Conservation (phyloP, 2,888 invertebrate species). For the Neocrepidodera transversa region DNA sequence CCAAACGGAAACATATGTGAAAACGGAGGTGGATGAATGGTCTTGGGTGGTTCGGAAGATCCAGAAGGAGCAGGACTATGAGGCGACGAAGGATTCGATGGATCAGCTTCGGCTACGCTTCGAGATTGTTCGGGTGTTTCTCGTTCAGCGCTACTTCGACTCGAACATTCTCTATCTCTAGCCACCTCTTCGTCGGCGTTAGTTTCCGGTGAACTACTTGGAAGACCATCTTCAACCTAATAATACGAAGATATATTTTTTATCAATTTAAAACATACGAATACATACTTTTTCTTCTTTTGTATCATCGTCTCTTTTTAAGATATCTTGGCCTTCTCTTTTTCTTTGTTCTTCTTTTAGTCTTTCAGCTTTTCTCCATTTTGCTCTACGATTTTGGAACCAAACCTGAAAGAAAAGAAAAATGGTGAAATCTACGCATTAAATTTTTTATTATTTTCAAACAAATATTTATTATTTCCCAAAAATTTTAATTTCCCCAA, state of each 20-base stretch:
- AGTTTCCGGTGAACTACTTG: constrained; percentile 53
- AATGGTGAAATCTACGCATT: too few species aligned
- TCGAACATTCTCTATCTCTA: constrained; percentile 54
- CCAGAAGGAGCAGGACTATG: constrained; percentile 67
- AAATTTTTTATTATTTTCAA: too few species aligned
- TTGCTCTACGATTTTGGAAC: constrained; percentile 92
- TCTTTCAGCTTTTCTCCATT: constrained; percentile 91
- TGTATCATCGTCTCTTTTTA: constrained; percentile 66
- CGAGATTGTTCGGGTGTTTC: constrained; percentile 50
- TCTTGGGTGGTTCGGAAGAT: constrained; percentile 67
- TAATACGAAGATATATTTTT: not conserved
- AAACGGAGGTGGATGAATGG: constrained; percentile 66
- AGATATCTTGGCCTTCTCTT: constrained; percentile 75
- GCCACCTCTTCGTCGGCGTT: constrained; percentile 53
- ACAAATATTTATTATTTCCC: too few species aligned
- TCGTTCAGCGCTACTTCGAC: constrained; percentile 52
- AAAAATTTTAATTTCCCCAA: too few species aligned
- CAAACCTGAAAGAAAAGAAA: constrained; percentile 71
- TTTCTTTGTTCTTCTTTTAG: constrained; percentile 91
- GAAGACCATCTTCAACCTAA: constrained; percentile 52
- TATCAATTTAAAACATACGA: not conserved
- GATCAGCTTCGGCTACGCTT: constrained; percentile 41
- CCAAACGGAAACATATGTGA: constrained; percentile 72
- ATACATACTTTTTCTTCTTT: constrained; percentile 67
- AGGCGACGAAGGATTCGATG: constrained; percentile 58